Evolutionary conservation across 2,113 vertebrate species (phyloP).

Genomic region (Eubucco bourcierii): DNA sequence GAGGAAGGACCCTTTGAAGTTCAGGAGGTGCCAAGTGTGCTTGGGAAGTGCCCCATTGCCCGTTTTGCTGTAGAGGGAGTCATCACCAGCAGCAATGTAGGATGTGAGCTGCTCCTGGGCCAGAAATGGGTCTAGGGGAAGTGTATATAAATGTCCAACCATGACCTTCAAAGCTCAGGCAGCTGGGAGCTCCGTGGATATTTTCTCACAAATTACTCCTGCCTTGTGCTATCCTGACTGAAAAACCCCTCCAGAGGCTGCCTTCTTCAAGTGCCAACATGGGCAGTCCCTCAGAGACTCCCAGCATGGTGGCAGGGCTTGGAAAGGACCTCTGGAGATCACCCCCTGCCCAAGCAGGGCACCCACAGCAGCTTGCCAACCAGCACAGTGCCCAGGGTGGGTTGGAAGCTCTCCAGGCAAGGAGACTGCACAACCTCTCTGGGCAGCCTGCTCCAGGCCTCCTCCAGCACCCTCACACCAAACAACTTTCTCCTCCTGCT

Average conservation of each 20-base stretch:
- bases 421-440: no score
- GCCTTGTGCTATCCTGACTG: accelerated
- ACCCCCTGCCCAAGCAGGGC: no score
- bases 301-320: no score
- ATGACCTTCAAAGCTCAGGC: background rate
- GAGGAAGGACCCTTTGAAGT: background rate
- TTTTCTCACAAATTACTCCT: background rate
- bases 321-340: no score
- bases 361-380: no score
- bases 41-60: background rate
- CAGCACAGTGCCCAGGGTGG: no score
- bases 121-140: background rate
- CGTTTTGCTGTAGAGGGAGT: background rate
- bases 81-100: accelerated
- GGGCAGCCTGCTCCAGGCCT: no score
- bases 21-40: background rate
- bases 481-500: no score
- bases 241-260: accelerated
- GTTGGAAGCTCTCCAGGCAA: no score
- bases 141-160: background rate
- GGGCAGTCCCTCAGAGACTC: no score
- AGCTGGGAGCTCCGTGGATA: background rate
- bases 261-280: accelerated
- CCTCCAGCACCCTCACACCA: no score
- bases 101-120: accelerated